These are phyloP conservation scores for Acronicta alni DNA, from an alignment of 2,888 invertebrate species.

Conservation along the genomic window DNA sequence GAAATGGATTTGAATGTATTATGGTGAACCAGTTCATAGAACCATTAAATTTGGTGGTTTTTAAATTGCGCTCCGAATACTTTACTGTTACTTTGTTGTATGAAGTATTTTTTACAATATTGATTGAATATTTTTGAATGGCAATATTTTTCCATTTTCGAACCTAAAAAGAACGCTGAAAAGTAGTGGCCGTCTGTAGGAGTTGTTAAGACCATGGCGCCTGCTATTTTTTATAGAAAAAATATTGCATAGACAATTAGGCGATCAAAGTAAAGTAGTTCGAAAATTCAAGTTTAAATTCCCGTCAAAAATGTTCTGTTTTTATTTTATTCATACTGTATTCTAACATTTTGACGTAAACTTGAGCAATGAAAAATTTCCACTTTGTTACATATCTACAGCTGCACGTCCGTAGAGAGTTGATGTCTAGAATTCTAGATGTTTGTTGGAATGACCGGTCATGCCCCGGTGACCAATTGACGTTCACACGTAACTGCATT, in stretches of 20 bases:
- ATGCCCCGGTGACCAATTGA: slow-evolving; percentile 39
- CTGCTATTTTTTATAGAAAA: not conserved
- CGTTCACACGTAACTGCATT: slow-evolving; percentile 35
- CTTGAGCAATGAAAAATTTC: not conserved
- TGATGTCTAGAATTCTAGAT: slow-evolving; percentile 10
- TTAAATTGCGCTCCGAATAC: too few relatives aligned
- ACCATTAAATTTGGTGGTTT: slow-evolving; percentile 13
- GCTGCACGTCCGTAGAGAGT: slow-evolving; percentile 15
- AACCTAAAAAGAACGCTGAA: too few relatives aligned
- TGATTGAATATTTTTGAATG: too few relatives aligned
- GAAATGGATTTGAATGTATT: slow-evolving; percentile 20
- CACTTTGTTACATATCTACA: not conserved
- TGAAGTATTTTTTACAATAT: too few relatives aligned
- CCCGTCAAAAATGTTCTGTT: not conserved
- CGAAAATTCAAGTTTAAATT: not conserved
- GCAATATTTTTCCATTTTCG: too few relatives aligned
- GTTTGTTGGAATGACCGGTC: slow-evolving; percentile 18
- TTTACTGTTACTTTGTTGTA: too few relatives aligned
- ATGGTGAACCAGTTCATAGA: slow-evolving; percentile 21
- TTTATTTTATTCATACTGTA: not conserved
- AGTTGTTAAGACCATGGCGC: too few relatives aligned
- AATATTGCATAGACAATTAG: not conserved
- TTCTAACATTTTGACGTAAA: not conserved
- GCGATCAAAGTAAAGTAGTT: not conserved
- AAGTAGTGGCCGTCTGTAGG: too few relatives aligned